Conservation (phyloP, 1,140 invertebrate species). For the Apis laboriosa region DNA sequence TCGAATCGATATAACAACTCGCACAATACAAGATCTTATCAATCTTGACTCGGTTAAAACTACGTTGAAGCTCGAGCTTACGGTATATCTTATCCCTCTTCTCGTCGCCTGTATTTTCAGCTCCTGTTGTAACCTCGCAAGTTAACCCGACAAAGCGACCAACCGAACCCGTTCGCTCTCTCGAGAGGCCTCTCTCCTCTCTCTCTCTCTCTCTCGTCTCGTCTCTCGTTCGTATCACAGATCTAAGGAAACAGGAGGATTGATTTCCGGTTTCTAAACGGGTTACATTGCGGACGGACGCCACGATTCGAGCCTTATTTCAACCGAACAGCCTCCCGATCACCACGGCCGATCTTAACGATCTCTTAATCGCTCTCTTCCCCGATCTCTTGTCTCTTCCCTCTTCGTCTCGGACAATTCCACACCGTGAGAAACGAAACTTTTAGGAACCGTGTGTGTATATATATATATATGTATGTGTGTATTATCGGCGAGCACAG, state of each 20-base stretch:
- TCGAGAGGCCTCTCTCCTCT: not conserved
- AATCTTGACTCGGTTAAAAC: constrained; percentile 24
- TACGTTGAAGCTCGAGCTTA: constrained; percentile 32
- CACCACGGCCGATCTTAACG: not conserved
- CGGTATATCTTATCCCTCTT: not conserved
- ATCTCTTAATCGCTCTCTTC: not conserved
- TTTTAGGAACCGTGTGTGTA: constrained; percentile 14
- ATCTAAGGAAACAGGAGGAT: constrained; percentile 71
- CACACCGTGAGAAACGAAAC: constrained; percentile 19
- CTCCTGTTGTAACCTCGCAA: constrained; percentile 7
- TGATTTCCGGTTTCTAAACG: constrained; percentile 43
- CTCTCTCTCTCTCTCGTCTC: not conserved
- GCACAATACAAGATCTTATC: not conserved
- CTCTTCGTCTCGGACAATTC: not conserved
- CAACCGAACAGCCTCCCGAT: not conserved
- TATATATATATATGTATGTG: not conserved
- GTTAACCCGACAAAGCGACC: not conserved
- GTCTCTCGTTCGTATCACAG: constrained; percentile 72
- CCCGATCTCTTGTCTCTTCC: not conserved
- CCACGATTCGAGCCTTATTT: constrained; percentile 18
- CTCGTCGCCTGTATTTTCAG: constrained; percentile 1
- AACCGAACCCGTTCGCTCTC: constrained; percentile 10
- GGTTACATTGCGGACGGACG: constrained; percentile 30
- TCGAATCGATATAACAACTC: constrained; percentile 13
- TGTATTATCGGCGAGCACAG: not conserved